A percentile compares a stretch with the other conserved stretches of the same genome.
phyloP scores from a whole-genome alignment of 1,140 invertebrate genomes.

The Thalassaphorura encarpata region DNA sequence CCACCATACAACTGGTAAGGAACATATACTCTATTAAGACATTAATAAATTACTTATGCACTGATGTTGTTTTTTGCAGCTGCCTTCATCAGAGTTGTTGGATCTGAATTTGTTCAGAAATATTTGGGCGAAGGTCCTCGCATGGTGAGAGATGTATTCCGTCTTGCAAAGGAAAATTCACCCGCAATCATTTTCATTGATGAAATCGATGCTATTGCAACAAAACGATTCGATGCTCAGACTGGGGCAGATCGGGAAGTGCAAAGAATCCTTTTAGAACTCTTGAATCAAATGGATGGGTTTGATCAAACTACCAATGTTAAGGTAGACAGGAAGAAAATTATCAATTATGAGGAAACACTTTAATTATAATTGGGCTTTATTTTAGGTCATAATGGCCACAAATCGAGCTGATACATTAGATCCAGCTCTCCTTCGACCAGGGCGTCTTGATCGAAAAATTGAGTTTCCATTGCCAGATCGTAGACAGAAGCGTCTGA shows the following conservation, averaged over 20 bases:
- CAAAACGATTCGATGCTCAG: constrained; percentile 97
- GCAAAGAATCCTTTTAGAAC: constrained; percentile 91
- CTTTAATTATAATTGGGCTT: neutral
- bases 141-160: constrained; percentile 98
- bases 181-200: constrained; percentile 99
- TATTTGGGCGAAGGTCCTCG: constrained; percentile 97
- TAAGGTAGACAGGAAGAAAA: constrained; percentile 55
- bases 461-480: constrained; percentile 99
- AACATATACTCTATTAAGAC: neutral
- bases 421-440: constrained; percentile 92
- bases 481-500: constrained; percentile 90
- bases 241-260: constrained; percentile 99
- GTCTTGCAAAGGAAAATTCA: constrained; percentile 97
- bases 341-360: neutral
- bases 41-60: neutral
- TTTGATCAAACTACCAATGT: constrained; percentile 99
- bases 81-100: constrained; percentile 96
- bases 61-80: constrained; percentile 44
- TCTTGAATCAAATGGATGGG: constrained; percentile 99
- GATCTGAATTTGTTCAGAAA: constrained; percentile 99
- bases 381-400: constrained; percentile 91
- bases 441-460: constrained; percentile 94
- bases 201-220: constrained; percentile 98
- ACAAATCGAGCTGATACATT: constrained; percentile 97
- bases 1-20: constrained; percentile 81